phyloP scores from a whole-genome alignment of 2,797 vertebrate species.

The Lacerta bilineata region DNA sequence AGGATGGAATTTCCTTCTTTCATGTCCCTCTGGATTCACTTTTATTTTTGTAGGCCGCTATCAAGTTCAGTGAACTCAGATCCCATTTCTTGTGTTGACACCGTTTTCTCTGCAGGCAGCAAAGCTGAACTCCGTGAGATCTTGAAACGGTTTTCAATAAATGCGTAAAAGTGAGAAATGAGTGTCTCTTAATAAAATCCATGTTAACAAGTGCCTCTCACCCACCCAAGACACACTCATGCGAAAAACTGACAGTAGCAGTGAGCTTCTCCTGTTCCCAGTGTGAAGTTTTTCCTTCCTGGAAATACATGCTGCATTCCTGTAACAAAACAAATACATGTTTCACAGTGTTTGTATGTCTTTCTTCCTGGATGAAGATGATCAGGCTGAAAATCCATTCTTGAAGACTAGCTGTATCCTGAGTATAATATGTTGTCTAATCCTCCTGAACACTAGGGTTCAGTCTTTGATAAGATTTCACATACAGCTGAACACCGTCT shows the following conservation, averaged over 20 bases:
- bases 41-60: neutral
- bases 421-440: conserved; percentile 37
- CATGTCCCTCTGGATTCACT: neutral
- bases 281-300: neutral
- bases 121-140: neutral
- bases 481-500: conserved; percentile 46
- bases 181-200: too few species aligned
- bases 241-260: neutral
- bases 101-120: neutral
- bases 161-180: neutral
- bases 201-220: too few species aligned
- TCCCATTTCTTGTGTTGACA: neutral
- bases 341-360: neutral
- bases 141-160: neutral
- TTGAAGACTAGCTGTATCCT: conserved; percentile 7
- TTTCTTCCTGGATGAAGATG: too few species aligned
- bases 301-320: neutral
- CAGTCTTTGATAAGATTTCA: conserved; percentile 61
- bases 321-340: neutral
- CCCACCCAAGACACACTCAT: neutral
- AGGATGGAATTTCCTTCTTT: neutral
- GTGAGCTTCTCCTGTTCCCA: neutral
- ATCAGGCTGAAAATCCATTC: conserved; percentile 28
- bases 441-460: conserved; percentile 30
- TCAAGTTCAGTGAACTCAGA: neutral